Evolutionary conservation across 1,140 invertebrate species (phyloP).

Genomic region (Aculops lycopersici): DNA sequence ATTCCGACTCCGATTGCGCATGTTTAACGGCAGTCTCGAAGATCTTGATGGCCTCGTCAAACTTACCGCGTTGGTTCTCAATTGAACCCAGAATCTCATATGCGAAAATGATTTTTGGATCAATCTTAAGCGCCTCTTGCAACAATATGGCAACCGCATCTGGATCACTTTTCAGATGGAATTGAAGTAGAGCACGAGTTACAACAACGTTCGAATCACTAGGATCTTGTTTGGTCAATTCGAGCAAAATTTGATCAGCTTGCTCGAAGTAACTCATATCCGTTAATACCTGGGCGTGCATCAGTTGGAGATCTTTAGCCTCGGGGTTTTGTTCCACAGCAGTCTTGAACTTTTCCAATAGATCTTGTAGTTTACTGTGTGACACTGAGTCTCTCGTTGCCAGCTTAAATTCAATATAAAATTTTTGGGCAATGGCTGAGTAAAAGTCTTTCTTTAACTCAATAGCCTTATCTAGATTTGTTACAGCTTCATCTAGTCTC

Average conservation of each 20-base stretch:
- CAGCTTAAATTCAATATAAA: slow-evolving; percentile 43
- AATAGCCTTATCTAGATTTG: slow-evolving; percentile 48
- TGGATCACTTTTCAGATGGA: slow-evolving; percentile 45
- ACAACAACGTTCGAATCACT: slow-evolving; percentile 52
- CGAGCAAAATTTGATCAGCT: slow-evolving; percentile 23
- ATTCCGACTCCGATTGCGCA: slow-evolving; percentile 45
- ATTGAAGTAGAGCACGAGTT: slow-evolving; percentile 40
- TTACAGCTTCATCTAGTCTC: slow-evolving; percentile 35
- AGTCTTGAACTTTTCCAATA: slow-evolving; percentile 7
- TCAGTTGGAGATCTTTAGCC: slow-evolving; percentile 1
- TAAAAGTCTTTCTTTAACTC: slow-evolving; percentile 42
- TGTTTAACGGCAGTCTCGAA: slow-evolving; percentile 62
- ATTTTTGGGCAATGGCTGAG: slow-evolving; percentile 52
- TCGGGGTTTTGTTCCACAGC: slow-evolving; percentile 2
- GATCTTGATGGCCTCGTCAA: slow-evolving; percentile 40
- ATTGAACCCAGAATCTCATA: slow-evolving; percentile 76
- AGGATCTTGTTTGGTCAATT: slow-evolving; percentile 45
- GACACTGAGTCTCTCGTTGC: too few species aligned
- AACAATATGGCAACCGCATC: slow-evolving; percentile 24
- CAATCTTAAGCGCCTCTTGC: slow-evolving; percentile 44
- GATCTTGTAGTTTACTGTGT: too few species aligned
- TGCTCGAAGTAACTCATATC: slow-evolving; percentile 2
- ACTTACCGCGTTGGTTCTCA: slow-evolving; percentile 59
- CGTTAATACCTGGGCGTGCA: background rate
- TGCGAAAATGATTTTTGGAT: slow-evolving; percentile 66